Base-by-base conservation (phyloP, 1,140 invertebrate genomes). In the Helicorthomorpha holstii region DNA sequence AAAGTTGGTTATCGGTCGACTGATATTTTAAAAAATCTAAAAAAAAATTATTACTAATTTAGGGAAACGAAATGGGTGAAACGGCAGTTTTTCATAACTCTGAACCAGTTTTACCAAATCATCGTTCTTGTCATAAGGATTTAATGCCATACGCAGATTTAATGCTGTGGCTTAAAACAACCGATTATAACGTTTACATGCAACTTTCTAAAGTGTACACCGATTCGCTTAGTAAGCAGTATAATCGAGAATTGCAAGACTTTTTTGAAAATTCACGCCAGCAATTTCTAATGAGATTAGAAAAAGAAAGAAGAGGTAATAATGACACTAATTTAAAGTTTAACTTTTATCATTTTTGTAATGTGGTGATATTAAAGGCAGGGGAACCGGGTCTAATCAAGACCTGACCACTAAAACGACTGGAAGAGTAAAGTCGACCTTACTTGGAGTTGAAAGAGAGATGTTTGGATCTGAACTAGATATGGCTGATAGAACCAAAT, bases 101-200 rank as follows among this genome's bases (percentile, higher is more conserved):
- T 58, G 77, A 80, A n/a, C 68, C 89, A 46, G 76, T 75, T 22
- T 68, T 92, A 52, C 82, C 83, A 1, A 79, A 79, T 52, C 84
- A 90, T 64, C 74, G 75, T 56, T 70, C 73, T 42, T 81, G 90
- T 60, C 90, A 95, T 69, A 73, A 76, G 45, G 85, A 91, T 63
- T 73, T 96, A 27, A 73, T 76, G 57, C 77, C 81, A 16, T 94
- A 94, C 65, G 80, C 81, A 12, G 83, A 89, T 57, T 73, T 95
- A 49, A 91, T 94, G 82, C 82, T 85, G 63, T 89, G 91, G 81
- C 72, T 85, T 19, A 83, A 87, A 70, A 77, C 78, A 42, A 81
- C 90, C 71, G 89, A 95, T 65, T 73, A 76, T 42, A 80, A 81
- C 61, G 80, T 81, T 12, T 94, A 89, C 69, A 69, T 74, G 26